Evolutionary conservation across 2,797 vertebrate genomes (phyloP).

Genomic region (Tarsius wallacei): DNA sequence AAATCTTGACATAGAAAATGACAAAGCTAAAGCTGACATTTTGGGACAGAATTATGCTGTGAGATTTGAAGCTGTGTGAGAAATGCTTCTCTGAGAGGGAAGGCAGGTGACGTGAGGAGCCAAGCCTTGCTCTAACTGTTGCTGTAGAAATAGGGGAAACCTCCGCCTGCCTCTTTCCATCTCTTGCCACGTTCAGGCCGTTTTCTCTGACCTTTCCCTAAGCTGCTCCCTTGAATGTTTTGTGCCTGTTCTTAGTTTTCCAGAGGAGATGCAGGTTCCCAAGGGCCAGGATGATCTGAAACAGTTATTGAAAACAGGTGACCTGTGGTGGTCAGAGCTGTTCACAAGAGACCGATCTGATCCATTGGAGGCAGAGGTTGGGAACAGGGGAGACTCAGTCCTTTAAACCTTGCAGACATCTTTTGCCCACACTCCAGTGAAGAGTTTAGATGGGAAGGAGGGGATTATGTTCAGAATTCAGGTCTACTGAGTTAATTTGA

Average conservation of each 20-base stretch:
- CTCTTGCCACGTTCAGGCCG: background rate
- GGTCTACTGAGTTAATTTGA: background rate
- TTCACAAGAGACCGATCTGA: background rate
- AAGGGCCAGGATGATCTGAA: background rate
- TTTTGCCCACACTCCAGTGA: background rate
- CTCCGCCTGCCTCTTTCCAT: fast-evolving
- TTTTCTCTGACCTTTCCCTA: background rate
- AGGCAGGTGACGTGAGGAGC: background rate
- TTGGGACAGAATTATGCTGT: background rate
- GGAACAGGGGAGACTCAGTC: background rate
- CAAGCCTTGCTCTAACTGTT: background rate
- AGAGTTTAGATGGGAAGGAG: background rate
- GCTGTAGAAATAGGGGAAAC: background rate
- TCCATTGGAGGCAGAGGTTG: background rate
- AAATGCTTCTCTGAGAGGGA: background rate
- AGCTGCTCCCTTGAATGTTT: background rate
- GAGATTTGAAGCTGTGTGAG: background rate
- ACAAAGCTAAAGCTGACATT: background rate
- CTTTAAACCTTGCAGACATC: background rate
- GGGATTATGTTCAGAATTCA: background rate
- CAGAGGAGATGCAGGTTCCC: background rate
- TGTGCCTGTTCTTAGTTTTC: background rate
- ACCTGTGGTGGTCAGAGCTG: background rate
- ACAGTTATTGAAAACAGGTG: background rate
- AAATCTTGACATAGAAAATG: background rate